Conservation (phyloP, 2,888 invertebrate genomes). For the Spilosoma lubricipeda region DNA sequence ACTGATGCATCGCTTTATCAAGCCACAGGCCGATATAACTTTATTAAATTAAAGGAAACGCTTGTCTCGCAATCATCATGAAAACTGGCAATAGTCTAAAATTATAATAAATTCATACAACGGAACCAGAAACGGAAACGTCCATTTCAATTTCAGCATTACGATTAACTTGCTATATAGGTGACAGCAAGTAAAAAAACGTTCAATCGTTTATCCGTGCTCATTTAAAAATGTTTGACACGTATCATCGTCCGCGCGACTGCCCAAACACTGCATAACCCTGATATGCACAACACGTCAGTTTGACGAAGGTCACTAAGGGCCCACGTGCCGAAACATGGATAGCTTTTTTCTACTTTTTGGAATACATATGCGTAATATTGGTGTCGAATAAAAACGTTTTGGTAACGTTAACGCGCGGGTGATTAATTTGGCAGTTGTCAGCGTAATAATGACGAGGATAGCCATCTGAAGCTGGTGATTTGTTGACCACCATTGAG, state of each 20-base stretch:
- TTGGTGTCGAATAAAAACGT: slow-evolving; percentile 24
- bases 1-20: too few species aligned
- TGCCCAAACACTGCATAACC: slow-evolving; percentile 70
- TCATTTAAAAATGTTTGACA: slow-evolving; percentile 48
- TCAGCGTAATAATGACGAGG: slow-evolving; percentile 20
- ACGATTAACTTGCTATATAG: not conserved
- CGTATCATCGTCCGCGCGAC: slow-evolving; percentile 59
- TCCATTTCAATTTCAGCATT: slow-evolving; percentile 1
- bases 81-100: too few species aligned
- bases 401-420: slow-evolving; percentile 3
- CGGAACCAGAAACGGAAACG: slow-evolving; percentile 6
- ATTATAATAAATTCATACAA: not conserved
- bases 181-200: not conserved
- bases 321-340: slow-evolving; percentile 76
- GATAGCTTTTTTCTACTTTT: slow-evolving; percentile 59
- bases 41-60: not conserved
- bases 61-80: not conserved
- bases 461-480: not conserved
- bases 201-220: slow-evolving; percentile 12
- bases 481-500: not conserved
- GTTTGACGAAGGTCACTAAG: slow-evolving; percentile 82
- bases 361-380: slow-evolving; percentile 33
- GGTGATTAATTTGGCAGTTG: slow-evolving; percentile 26
- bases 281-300: slow-evolving; percentile 82
- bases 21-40: too few species aligned